Base-by-base conservation (phyloP, 2,113 vertebrate species). In the Ammodramus savannarum region DNA sequence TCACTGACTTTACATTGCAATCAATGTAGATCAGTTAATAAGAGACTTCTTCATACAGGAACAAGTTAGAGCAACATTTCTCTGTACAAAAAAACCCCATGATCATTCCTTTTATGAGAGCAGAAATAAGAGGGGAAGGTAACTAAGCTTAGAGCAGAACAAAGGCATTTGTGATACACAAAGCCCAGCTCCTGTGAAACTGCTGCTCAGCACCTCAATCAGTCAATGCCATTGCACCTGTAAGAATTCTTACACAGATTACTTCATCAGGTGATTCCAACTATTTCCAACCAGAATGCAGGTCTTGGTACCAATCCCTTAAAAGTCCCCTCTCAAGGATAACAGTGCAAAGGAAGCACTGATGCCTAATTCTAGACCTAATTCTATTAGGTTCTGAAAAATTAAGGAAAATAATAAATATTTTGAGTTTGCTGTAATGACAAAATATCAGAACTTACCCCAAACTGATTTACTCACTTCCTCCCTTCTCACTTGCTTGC, bases 1-100 rank as follows among this genome's bases (percentile, higher is more conserved):
- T 63, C 43, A 78, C 46, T 82, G 76, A 65, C 66, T 95, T 75
- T 11, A 91, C 55, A 58, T 14, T 39, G 23, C 44, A 72, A 75
- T 3, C 1, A 74, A 93, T 20, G 20, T 27, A 38, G 10, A 85
- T 75, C 51, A 71, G 51, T 69, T 84, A 76, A 71, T 25, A 69
- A 83, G 66, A 92, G 1, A 59, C 39, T 49, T 71, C 36, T 87
- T 41, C 49, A 48, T 38, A 59, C 15, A 77, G 43, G 13, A 75
- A 80, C 32, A 88, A 95, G 67, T 57, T 34, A 90, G 59, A 11
- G 22, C 17, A 78, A 46, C 32, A 34, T 68, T 85, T 52, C 75
- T 57, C 44, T 41, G 11, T 22, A 82, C 10, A 74, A 86, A 73
- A 59, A 5, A 0, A 0, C 0, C 2, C 21, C 16, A 43, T 2